A percentile compares a stretch with the other conserved stretches of the same genome.
phyloP scores from a whole-genome alignment of 2,113 vertebrate species.

The Vombatus ursinus region DNA sequence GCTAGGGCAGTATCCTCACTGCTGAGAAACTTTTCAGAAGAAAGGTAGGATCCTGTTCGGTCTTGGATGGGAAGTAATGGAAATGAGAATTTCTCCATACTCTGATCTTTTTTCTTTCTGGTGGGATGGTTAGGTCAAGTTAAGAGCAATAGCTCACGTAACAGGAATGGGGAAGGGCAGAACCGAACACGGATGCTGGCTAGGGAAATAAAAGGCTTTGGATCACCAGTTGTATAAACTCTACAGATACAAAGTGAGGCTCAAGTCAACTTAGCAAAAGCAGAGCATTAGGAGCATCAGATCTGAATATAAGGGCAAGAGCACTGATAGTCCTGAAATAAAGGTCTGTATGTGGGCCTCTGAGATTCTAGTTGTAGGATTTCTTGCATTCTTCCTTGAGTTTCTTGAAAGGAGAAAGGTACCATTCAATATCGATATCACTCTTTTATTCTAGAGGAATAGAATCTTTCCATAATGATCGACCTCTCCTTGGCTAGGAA shows the following conservation, averaged over 20 bases:
- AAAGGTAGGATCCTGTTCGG: not conserved
- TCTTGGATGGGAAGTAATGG: not conserved
- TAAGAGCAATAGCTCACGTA: not conserved
- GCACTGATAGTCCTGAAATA: not conserved
- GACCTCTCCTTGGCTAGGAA: not conserved
- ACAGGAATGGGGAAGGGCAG: not conserved
- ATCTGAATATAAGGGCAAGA: not conserved
- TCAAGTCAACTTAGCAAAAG: not conserved
- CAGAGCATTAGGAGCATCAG: not conserved
- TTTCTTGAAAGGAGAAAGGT: not conserved
- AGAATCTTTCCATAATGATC: not conserved
- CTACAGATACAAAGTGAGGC: not conserved
- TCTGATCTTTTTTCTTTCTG: not conserved
- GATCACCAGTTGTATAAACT: not conserved
- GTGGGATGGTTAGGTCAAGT: not conserved
- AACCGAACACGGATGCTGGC: not conserved
- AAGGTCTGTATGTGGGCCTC: not conserved
- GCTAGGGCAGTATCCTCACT: not conserved
- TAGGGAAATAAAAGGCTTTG: not conserved
- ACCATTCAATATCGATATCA: not conserved
- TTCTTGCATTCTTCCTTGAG: conserved; percentile 26
- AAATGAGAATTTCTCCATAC: not conserved
- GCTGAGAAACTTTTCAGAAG: conserved; percentile 21
- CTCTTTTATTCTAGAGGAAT: not conserved
- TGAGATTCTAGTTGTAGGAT: not conserved